Evolutionary conservation across 2,888 invertebrate species (phyloP).

Genomic region (Nebria brevicollis): DNA sequence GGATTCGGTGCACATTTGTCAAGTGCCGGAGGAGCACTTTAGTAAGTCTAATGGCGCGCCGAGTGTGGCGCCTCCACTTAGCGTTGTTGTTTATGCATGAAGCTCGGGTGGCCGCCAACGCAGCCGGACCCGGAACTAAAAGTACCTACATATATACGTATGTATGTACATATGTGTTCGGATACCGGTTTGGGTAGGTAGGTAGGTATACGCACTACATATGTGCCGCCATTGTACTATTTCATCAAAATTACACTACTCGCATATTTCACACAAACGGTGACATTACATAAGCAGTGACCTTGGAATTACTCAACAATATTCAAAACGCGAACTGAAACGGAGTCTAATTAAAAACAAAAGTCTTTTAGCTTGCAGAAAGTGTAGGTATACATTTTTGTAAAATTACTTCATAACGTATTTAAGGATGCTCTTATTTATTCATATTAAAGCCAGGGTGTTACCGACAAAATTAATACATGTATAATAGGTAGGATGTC

Average conservation of each 20-base stretch:
- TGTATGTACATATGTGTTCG: background rate
- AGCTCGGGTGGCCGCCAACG: conserved; percentile 4
- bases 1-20: conserved; percentile 22
- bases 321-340: no score
- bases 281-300: no score
- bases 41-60: conserved; percentile 43
- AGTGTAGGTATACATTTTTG: no score
- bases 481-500: background rate
- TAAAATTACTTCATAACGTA: background rate
- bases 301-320: no score
- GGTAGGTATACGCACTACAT: no score
- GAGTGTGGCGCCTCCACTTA: conserved; percentile 44
- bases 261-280: no score
- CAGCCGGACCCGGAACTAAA: conserved; percentile 34
- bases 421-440: background rate
- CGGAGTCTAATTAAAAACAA: no score
- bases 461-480: background rate
- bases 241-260: no score
- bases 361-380: no score
- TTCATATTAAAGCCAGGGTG: background rate
- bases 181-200: background rate
- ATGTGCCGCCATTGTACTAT: no score
- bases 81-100: conserved; percentile 46
- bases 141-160: background rate
- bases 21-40: conserved; percentile 35